Conservation (phyloP, 2,113 vertebrate species). For the Vulpes ferrilata region DNA sequence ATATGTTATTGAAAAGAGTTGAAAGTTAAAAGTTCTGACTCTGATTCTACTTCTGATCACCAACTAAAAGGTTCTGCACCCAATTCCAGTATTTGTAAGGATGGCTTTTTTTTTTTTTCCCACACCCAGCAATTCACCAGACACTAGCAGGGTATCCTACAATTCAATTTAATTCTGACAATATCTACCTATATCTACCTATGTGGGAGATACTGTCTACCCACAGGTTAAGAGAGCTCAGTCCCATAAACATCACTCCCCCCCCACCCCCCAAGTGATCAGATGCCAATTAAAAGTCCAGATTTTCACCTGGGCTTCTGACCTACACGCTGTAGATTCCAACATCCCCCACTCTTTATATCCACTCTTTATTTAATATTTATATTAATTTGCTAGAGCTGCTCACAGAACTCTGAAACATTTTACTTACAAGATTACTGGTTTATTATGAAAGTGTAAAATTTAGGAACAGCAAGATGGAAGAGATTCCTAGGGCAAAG, state of each 20-base stretch:
- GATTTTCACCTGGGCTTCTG: background rate
- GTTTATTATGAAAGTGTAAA: background rate
- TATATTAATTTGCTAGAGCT: background rate
- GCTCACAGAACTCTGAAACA: background rate
- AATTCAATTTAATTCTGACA: background rate
- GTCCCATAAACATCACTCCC: background rate
- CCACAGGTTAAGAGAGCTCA: background rate
- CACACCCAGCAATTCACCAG: background rate
- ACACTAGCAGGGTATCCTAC: background rate
- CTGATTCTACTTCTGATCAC: background rate
- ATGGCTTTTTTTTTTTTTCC: background rate
- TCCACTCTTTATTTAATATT: background rate
- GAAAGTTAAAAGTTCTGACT: background rate
- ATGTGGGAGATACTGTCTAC: background rate
- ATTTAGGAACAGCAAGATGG: background rate
- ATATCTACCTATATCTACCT: background rate
- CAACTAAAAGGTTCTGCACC: background rate
- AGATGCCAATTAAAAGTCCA: background rate
- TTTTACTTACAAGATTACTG: background rate
- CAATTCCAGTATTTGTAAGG: background rate
- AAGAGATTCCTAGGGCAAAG: background rate
- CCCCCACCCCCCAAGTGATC: background rate
- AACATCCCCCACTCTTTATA: background rate
- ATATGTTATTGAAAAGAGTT: background rate
- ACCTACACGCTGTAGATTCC: background rate